Base-by-base conservation (phyloP, 1,140 invertebrate species). In the Mamestra configurata region DNA sequence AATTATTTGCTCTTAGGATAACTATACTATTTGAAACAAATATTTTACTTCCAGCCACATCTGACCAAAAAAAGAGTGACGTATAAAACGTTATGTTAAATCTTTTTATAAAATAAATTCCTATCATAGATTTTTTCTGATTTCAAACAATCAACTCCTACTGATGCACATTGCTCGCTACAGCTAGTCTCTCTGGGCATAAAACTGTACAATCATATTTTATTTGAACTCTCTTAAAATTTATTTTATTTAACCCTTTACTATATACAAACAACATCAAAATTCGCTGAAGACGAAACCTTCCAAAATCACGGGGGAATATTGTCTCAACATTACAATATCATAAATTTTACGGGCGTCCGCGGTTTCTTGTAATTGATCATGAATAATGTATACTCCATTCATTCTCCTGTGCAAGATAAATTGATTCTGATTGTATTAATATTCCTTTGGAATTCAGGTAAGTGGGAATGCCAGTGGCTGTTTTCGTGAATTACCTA, bases 391-490 rank as follows among this genome's bases (percentile, higher is more conserved):
- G 57, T 76, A 76, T 76, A 27, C 40, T 3, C 40, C 73, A 61
- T 61, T 64, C 73, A 76, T 76, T 64, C 15, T 59, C 6, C 43
- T 61, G 57, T 64, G 57, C 57, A 76, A 76, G 57, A 76, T 76
- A 76, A 76, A 76, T 76, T 76, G 73, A 64, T 76, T 76, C 40
- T 49, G 40, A 76, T 76, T 76, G 73, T 76, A 61, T 76, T 76
- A 76, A 76, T 61, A 76, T 76, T 76, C 73, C 73, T 64, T 61
- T n/a, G 72, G 73, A 10, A 64, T 76, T 35, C 73, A 76, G 73
- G 73, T 73, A 53, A 59, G 55, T 76, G 53, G 57, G 24, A 40
- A 27, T 40, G 31, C 49, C 51, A 49, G 35, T 31, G 55, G 35
- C 13, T 6, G 40, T 49, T 57, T 43, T 73, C 43, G 71, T 1